Evolutionary conservation across 2,888 invertebrate genomes (phyloP).

Genomic region (Caenorhabditis drosophilae): DNA sequence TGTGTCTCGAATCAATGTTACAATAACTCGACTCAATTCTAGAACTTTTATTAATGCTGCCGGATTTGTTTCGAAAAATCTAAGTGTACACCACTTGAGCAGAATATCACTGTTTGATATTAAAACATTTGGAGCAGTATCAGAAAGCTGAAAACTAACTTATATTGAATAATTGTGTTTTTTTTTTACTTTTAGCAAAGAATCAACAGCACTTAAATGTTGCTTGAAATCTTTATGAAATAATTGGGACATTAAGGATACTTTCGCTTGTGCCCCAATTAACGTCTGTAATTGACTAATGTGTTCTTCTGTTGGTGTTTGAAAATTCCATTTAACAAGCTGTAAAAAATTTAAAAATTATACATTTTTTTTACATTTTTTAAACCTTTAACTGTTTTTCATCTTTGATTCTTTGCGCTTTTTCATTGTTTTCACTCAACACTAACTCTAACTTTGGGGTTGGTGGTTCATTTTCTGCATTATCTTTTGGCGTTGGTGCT

Average conservation of each 20-base stretch:
- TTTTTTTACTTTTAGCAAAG: constrained; percentile 77
- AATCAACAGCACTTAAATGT: constrained; percentile 92
- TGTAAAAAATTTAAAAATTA: constrained; percentile 33
- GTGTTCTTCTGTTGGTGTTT: constrained; percentile 86
- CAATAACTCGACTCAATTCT: constrained; percentile 32
- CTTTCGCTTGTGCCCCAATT: constrained; percentile 87
- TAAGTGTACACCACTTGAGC: constrained; percentile 91
- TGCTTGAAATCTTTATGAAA: constrained; percentile 92
- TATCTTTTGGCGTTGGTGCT: constrained; percentile 7
- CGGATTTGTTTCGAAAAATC: constrained; percentile 98
- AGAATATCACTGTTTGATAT: constrained; percentile 90
- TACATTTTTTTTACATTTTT: too few species aligned
- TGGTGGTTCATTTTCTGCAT: constrained; percentile 32
- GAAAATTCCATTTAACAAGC: constrained; percentile 67
- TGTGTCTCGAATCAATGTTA: constrained; percentile 77
- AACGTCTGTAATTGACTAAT: constrained; percentile 88
- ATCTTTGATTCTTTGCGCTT: constrained; percentile 89
- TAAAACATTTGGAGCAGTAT: constrained; percentile 76
- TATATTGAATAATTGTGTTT: not conserved
- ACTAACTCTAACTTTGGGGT: constrained; percentile 21
- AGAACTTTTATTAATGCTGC: constrained; percentile 84
- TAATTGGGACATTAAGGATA: constrained; percentile 76
- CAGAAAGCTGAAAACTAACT: constrained; percentile 33
- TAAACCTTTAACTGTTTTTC: constrained; percentile 85
- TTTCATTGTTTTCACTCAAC: constrained; percentile 74